These are phyloP conservation scores for Cephus pulcher DNA, from an alignment of 2,888 invertebrate genomes.

Conservation along the genomic window DNA sequence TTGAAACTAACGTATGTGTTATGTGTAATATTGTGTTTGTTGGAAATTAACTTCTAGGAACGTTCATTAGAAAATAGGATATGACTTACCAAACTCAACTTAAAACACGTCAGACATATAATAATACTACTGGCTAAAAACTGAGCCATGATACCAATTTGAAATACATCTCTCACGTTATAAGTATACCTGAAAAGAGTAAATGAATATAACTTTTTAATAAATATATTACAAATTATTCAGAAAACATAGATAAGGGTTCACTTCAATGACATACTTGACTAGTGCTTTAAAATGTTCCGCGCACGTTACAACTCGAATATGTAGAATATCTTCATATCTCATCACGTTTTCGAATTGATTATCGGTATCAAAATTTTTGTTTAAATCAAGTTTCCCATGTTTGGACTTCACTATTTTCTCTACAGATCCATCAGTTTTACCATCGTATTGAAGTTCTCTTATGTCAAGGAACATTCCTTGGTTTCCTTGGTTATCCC, in stretches of 20 bases:
- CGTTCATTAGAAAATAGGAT: neutral
- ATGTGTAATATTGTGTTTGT: too few relatives aligned
- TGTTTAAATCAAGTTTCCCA: too few relatives aligned
- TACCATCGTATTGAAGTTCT: neutral
- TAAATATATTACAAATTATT: neutral
- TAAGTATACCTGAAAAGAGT: conserved; percentile 50
- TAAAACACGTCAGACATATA: conserved; percentile 62
- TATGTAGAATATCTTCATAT: conserved; percentile 12
- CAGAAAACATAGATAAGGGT: too few relatives aligned
- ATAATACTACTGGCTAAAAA: conserved; percentile 56
- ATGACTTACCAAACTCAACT: conserved; percentile 56
- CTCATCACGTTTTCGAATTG: too few relatives aligned
- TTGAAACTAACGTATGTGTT: too few relatives aligned
- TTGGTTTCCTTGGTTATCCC: too few relatives aligned
- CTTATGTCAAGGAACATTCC: too few relatives aligned
- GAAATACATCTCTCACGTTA: conserved; percentile 48
- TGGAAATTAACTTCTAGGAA: too few relatives aligned
- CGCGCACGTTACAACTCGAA: conserved; percentile 34
- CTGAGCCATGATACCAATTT: conserved; percentile 51
- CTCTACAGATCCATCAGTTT: too few relatives aligned
- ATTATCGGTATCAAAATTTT: too few relatives aligned
- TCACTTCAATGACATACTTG: conserved; percentile 37
- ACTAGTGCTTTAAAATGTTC: conserved; percentile 51
- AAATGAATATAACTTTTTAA: neutral
- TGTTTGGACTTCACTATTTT: too few relatives aligned